Conservation (phyloP, 2,113 vertebrate genomes). For the Noctilio leporinus region DNA sequence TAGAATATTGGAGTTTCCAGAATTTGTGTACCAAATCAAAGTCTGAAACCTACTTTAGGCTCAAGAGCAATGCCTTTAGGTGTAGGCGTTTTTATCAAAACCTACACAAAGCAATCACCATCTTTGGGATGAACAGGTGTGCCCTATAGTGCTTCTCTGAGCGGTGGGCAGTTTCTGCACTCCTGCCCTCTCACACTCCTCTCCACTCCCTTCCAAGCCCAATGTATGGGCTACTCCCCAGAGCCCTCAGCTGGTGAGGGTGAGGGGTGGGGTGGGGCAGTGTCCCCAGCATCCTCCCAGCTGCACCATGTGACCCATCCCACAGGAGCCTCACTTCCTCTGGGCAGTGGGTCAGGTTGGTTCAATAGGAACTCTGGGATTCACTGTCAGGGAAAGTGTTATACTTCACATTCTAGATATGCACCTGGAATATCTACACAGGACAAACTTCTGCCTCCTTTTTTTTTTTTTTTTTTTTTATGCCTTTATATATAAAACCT, state of each 20-base stretch:
- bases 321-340: neutral
- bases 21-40: neutral
- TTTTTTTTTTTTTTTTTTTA: neutral
- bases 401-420: neutral
- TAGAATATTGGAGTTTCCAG: neutral
- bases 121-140: neutral
- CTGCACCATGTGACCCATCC: neutral
- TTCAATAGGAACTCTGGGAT: neutral
- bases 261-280: neutral
- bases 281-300: neutral
- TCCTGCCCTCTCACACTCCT: neutral
- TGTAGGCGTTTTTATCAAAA: neutral
- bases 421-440: neutral
- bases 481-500: neutral
- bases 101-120: neutral
- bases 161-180: neutral
- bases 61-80: neutral
- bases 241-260: too few species aligned
- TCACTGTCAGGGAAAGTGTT: neutral
- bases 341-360: neutral
- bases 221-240: neutral
- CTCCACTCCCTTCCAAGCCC: too few species aligned
- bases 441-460: neutral
- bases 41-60: neutral
- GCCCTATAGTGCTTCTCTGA: neutral